Percentiles rank a stretch among this genome's conserved stretches.
These are phyloP conservation scores for Seriola dumerili DNA, from an alignment of 2,113 vertebrate genomes.

Conservation along the genomic window DNA sequence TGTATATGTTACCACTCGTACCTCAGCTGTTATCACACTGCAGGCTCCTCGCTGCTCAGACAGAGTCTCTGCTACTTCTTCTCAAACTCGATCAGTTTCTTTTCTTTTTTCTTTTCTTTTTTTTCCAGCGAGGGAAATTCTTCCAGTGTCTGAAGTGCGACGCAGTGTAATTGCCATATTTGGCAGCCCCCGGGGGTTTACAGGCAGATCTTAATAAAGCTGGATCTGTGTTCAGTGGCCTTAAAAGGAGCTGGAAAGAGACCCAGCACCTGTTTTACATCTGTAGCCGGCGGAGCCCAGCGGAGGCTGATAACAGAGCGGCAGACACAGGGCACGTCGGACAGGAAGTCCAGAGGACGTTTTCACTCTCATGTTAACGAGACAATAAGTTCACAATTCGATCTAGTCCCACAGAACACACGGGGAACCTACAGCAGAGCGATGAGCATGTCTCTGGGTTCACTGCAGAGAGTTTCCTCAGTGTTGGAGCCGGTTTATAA, in stretches of 20 bases:
- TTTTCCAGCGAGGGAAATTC: conserved; percentile 48
- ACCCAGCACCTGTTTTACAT: conserved; percentile 85
- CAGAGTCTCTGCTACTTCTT: conserved; percentile 7
- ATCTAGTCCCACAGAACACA: not conserved
- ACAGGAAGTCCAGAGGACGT: conserved; percentile 54
- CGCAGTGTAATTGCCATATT: conserved; percentile 83
- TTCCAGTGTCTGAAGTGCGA: conserved; percentile 65
- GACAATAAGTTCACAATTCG: conserved; percentile 19
- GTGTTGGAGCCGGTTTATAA: not conserved
- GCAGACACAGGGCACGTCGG: conserved; percentile 18
- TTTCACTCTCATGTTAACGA: conserved; percentile 20
- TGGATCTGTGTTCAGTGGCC: conserved; percentile 80
- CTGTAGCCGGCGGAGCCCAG: conserved; percentile 58
- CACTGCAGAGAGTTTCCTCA: not conserved
- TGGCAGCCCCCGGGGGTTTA: conserved; percentile 79
- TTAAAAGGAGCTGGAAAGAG: conserved; percentile 84
- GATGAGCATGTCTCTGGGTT: not conserved
- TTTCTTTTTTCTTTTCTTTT: conserved; percentile 9
- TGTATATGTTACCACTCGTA: not conserved
- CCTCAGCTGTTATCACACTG: not conserved
- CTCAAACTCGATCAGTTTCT: conserved; percentile 3
- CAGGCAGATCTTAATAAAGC: conserved; percentile 83
- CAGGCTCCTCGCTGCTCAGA: not conserved
- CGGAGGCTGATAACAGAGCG: conserved; percentile 70
- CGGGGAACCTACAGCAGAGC: not conserved